Evolutionary conservation across 2,888 invertebrate genomes (phyloP).

Genomic region (Oscheius sp.): DNA sequence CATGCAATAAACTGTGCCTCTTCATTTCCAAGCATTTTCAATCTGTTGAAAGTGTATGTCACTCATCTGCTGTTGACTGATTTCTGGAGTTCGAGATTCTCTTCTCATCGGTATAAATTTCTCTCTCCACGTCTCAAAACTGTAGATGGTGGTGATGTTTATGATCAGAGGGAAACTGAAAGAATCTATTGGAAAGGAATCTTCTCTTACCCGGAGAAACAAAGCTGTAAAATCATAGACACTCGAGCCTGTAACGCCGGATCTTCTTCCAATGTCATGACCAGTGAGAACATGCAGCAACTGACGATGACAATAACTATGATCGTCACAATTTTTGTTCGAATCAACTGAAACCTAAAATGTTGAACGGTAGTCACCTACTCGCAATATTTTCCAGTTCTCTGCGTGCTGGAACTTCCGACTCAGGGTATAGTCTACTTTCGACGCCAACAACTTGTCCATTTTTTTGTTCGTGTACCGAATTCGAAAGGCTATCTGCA

Average conservation of each 20-base stretch:
- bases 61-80: slow-evolving; percentile 7
- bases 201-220: slow-evolving; percentile 14
- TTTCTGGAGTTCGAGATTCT: neutral
- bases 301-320: slow-evolving; percentile 5
- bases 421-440: slow-evolving; percentile 17
- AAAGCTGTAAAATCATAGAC: slow-evolving; percentile 14
- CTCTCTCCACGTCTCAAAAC: slow-evolving; percentile 19
- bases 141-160: slow-evolving; percentile 5
- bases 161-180: slow-evolving; percentile 19
- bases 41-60: slow-evolving; percentile 24
- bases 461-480: slow-evolving; percentile 6
- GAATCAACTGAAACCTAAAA: slow-evolving; percentile 4
- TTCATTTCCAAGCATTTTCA: slow-evolving; percentile 19
- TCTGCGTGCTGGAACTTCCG: slow-evolving; percentile 4
- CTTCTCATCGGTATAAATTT: slow-evolving; percentile 8
- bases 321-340: slow-evolving; percentile 14
- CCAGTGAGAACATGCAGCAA: slow-evolving; percentile 15
- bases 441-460: slow-evolving; percentile 11
- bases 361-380: neutral
- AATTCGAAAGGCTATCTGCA: neutral
- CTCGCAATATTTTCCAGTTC: slow-evolving; percentile 10
- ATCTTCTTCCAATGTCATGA: neutral
- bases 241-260: neutral
- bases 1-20: neutral
- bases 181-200: neutral